phyloP scores from a whole-genome alignment of 2,888 invertebrate species.

The Herminia tarsipennalis region DNA sequence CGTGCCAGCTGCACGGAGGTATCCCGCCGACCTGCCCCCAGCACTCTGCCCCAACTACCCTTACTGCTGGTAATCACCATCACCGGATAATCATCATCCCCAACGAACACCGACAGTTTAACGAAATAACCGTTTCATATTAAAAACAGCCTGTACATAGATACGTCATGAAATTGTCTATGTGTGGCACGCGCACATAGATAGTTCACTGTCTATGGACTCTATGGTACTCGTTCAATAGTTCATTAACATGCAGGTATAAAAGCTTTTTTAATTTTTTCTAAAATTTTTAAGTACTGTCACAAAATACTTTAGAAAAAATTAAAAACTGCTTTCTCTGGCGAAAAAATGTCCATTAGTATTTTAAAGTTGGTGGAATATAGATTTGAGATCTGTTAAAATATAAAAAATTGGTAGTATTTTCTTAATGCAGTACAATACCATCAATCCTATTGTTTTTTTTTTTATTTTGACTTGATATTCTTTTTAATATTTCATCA shows the following conservation, averaged over 20 bases:
- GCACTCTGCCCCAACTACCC: slow-evolving; percentile 87
- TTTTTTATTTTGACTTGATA: too few relatives aligned
- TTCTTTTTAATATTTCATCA: too few relatives aligned
- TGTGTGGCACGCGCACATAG: background rate
- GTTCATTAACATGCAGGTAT: too few relatives aligned
- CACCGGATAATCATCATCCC: slow-evolving; percentile 16
- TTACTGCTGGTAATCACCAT: slow-evolving; percentile 72
- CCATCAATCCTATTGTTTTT: too few relatives aligned
- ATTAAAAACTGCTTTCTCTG: too few relatives aligned
- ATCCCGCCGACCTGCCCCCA: slow-evolving; percentile 83
- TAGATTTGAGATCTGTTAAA: background rate
- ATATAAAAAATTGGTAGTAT: background rate
- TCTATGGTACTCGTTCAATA: too few relatives aligned
- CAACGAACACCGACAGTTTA: slow-evolving; percentile 22
- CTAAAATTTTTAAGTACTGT: background rate
- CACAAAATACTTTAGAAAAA: background rate
- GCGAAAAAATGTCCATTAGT: slow-evolving; percentile 6
- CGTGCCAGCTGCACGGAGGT: slow-evolving; percentile 65
- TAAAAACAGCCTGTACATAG: slow-evolving; percentile 2
- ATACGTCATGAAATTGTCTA: background rate
- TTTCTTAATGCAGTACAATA: too few relatives aligned
- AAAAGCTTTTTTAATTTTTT: background rate
- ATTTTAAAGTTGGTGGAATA: background rate
- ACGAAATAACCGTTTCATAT: slow-evolving; percentile 13
- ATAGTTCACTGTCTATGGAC: background rate